Evolutionary conservation across 1,140 invertebrate genomes (phyloP), one percentile per base, ranked within the genome.

Genomic region (Fopius arisanus): DNA sequence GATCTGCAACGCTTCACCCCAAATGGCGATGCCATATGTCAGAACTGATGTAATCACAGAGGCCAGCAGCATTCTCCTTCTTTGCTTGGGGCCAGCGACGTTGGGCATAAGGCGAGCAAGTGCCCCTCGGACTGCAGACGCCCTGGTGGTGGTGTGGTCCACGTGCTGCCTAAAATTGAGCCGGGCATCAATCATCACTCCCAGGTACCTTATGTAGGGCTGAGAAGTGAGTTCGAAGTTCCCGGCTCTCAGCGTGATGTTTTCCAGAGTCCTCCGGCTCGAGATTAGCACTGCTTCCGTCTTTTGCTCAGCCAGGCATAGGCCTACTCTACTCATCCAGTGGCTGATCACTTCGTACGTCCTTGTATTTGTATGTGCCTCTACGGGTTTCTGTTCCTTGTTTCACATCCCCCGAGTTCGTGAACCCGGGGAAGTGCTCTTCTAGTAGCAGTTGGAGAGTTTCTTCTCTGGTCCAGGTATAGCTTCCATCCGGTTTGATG

Each of bases 21-120:
- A 74, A 3, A 73, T 73, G 19, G 65, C 9, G n/a, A 73, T 73
- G 16, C 23, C 71, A 59, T 73, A 73, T 10, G 71, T 73, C 1
- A 73, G 28, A 2, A 73, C 63, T 12, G 41, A 73, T n/a, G 63
- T 73, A 2, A 21, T 10, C 0, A 73, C 63, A 3, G 71, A 67
- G 9, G 26, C 1, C 9, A 73, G 33, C 2, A 73, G 33, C 23
- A 14, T 2, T 28, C 63, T 67, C 26, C 65, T 67, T n/a, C 28
- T 73, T 10, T 67, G 63, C 26, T 43, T 67, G 1, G 71, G 71
- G 3, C 71, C 71, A 16, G 40, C 71, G 1, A 73, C 29, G 29
- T 73, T 73, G 10, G 71, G 63, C 40, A 43, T 43, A 12, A 43
- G n/a, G 2, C 40, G n/a, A 3, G 40, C 4, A 3, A 43, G 12